These are phyloP conservation scores for Rhopilema esculentum DNA, from an alignment of 30 jellyfish, hydroid and myxozoan species.

Conservation along the genomic window DNA sequence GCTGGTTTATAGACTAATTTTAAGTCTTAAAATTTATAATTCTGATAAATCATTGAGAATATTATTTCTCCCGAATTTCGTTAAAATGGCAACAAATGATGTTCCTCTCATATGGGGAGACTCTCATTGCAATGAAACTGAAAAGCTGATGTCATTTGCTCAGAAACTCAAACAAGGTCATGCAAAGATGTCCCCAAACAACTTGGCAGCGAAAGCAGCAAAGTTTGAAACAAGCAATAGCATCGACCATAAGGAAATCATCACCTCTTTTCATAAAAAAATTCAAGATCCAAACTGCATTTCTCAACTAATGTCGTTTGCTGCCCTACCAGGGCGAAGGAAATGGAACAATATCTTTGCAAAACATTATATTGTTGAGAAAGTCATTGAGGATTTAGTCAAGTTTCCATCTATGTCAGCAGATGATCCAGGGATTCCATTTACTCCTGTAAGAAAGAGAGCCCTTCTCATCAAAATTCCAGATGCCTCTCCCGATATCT, in stretches of 20 bases:
- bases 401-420: neutral
- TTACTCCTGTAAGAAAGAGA: neutral
- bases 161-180: neutral
- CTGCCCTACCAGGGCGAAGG: neutral
- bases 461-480: neutral
- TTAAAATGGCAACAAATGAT: neutral
- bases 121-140: neutral
- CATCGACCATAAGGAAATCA: neutral
- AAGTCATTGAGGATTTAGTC: neutral
- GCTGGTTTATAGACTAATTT: neutral
- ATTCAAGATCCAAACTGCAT: neutral
- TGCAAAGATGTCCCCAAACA: constrained; percentile 9
- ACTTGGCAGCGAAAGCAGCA: neutral
- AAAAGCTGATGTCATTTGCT: neutral
- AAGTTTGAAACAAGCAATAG: neutral
- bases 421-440: neutral
- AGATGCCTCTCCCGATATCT: neutral
- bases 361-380: neutral
- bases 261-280: neutral
- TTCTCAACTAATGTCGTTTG: neutral
- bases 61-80: neutral
- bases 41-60: neutral
- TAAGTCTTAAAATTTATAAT: neutral
- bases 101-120: neutral
- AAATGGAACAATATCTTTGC: neutral